Percentiles rank a stretch among this genome's conserved stretches.
Evolutionary conservation across 2,797 vertebrate genomes (phyloP).

Genomic region (Glyptemys insculpta): DNA sequence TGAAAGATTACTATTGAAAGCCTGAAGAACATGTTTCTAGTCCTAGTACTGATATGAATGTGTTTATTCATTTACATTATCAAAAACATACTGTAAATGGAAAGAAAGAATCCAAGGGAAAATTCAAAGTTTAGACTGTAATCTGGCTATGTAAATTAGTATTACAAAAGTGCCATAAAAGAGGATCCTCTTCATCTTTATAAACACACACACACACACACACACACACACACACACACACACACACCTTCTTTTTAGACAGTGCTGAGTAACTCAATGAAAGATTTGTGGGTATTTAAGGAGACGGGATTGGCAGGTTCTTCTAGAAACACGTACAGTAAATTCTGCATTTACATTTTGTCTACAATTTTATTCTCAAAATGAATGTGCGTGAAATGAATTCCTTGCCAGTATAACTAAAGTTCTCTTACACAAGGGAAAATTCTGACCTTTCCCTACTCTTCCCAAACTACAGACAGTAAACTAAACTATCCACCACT

Average conservation of each 20-base stretch:
- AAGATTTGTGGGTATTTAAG: not conserved
- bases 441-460: not conserved
- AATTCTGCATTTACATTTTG: not conserved
- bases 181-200: too few relatives aligned
- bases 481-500: accelerated
- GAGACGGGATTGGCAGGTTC: too few relatives aligned
- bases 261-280: not conserved
- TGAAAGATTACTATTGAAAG: not conserved
- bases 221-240: too few relatives aligned
- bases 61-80: not conserved
- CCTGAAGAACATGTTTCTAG: not conserved
- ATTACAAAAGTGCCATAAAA: too few relatives aligned
- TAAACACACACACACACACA: too few relatives aligned
- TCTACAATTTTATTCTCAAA: not conserved
- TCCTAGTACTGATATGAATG: not conserved
- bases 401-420: not conserved
- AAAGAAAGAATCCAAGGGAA: too few relatives aligned
- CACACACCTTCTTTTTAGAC: not conserved
- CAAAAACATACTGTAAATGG: too few relatives aligned
- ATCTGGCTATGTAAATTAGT: too few relatives aligned
- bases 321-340: not conserved
- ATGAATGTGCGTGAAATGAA: not conserved
- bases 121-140: too few relatives aligned
- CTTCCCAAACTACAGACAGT: not conserved
- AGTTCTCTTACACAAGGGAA: not conserved